Evolutionary conservation across 2,797 vertebrate genomes (phyloP), one percentile per base, ranked within the genome.

Genomic region (Sebastes steindachneri): DNA sequence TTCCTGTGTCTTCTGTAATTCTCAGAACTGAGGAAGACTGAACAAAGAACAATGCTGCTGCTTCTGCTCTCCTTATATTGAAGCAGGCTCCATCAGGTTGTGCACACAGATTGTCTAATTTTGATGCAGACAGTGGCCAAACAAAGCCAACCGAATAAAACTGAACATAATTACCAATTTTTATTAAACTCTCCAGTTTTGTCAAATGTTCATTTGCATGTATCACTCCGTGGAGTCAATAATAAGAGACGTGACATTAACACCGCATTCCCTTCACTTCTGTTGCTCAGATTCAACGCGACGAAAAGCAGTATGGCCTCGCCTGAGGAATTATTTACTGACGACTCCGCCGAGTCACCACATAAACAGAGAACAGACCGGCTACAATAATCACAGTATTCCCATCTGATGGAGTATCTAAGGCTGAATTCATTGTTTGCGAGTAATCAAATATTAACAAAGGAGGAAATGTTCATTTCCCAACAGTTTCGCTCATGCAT

Each of bases 301-400:
- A 19, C 71, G 41, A 31, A 65, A 73, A 62, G 51, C 26, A 54
- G 57, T 1, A 35, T 6, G 29, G 63, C 65, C 77, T 78, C 29
- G 55, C 21, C 66, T 74, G 23, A 81, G 64, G 62, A 84, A 87
- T 73, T 71, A 73, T 82, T 82, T 67, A 72, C 57, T 0, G 6
- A 67, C 45, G 19, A 53, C 54, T 41, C 76, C 8, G 33, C 77
- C 83, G 70, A 85, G 68, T 69, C 79, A 85, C 75, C 71, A 74
- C 58, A 80, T 63, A 68, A 77, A 58, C 76, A 80, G 66, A n/a
- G 17, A 86, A 35, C 75, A 71, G 68, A 70, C 59, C 7, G 53
- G 75, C 64, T 54, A 48, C 75, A 86, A 84, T 77, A 83, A 79
- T 86, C 75, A 84, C 7, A 71, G 59, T 28, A 80, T 85, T 72